phyloP scores from a whole-genome alignment of 2,113 vertebrate species.

The Catharus bicknelli region DNA sequence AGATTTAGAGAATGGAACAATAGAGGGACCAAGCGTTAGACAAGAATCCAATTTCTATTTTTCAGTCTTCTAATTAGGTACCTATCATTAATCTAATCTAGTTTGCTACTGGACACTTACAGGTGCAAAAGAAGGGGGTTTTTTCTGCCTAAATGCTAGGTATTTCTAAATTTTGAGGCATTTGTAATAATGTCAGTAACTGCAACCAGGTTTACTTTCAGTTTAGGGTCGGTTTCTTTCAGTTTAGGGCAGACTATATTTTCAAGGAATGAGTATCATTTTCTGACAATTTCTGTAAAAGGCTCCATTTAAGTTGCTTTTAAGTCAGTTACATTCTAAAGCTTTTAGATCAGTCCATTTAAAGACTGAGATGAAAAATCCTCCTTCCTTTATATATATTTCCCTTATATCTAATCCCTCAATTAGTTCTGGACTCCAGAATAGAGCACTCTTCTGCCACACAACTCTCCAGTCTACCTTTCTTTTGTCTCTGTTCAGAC shows the following conservation, averaged over 20 bases:
- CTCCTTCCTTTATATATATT: neutral
- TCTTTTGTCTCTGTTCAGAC: neutral
- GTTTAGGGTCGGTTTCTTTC: neutral
- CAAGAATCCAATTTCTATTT: neutral
- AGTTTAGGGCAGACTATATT: neutral
- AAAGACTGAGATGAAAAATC: neutral
- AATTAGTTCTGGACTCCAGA: neutral
- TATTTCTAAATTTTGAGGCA: neutral
- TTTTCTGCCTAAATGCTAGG: neutral
- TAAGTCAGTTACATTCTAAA: neutral
- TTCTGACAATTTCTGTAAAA: neutral
- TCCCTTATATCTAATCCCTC: neutral
- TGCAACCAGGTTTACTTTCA: neutral
- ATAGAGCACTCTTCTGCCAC: neutral
- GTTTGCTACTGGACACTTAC: neutral
- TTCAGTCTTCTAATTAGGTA: neutral
- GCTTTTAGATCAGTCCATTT: neutral
- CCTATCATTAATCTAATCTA: neutral
- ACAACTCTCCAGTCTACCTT: neutral
- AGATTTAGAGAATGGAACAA: neutral
- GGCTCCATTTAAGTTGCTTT: neutral
- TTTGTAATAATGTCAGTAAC: neutral
- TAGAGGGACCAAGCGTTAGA: neutral
- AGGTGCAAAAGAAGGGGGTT: neutral
- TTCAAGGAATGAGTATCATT: neutral